A percentile compares a stretch with the other conserved stretches of the same genome.
Evolutionary conservation across 2,797 vertebrate species (phyloP).

Genomic region (Sebastes taczanowskii): DNA sequence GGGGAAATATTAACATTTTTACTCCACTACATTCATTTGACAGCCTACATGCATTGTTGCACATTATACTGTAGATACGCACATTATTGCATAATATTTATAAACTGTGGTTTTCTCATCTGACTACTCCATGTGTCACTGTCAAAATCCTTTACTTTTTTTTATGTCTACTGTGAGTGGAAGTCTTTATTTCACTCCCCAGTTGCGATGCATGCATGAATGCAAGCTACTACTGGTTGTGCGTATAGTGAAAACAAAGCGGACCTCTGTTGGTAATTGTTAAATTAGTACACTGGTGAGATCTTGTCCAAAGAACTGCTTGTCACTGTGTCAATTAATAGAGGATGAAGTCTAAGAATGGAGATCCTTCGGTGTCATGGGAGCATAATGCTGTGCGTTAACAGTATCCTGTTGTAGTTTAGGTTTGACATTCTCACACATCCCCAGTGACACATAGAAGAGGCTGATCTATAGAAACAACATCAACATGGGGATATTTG

Average conservation of each 20-base stretch:
- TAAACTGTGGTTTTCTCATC: background rate
- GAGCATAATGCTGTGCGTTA: background rate
- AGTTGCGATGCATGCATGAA: background rate
- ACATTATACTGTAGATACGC: background rate
- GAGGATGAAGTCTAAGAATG: background rate
- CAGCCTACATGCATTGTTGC: background rate
- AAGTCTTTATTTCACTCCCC: background rate
- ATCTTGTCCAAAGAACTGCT: constrained; percentile 2
- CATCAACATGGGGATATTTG: background rate
- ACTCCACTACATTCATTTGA: background rate
- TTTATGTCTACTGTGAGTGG: background rate
- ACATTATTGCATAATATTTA: background rate
- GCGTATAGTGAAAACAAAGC: background rate
- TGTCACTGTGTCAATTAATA: constrained; percentile 8
- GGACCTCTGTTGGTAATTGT: constrained; percentile 19
- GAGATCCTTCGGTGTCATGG: background rate
- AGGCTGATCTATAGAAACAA: background rate
- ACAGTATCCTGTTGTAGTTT: background rate
- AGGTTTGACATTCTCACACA: background rate
- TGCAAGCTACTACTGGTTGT: constrained; percentile 1
- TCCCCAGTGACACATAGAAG: background rate
- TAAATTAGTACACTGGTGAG: constrained; percentile 2
- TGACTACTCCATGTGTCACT: background rate
- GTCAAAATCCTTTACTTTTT: background rate
- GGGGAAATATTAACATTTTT: background rate